phyloP scores from a whole-genome alignment of 1,140 invertebrate species.

The Euura lappo region DNA sequence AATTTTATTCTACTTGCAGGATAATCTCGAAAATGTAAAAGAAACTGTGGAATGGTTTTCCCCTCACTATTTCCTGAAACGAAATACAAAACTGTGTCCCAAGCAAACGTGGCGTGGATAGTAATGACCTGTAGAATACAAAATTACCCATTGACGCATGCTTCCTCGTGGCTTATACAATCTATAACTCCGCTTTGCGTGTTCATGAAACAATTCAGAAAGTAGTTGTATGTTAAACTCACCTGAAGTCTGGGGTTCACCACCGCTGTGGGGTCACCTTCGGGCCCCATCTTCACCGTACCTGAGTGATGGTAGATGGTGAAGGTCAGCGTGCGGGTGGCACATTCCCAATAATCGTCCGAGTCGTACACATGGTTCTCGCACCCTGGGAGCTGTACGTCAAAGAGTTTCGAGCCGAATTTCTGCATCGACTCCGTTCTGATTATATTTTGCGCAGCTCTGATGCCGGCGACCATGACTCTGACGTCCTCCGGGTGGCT shows the following conservation, averaged over 20 bases:
- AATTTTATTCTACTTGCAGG: no score
- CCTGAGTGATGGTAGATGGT: conserved; percentile 59
- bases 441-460: conserved; percentile 64
- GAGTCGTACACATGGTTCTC: conserved; percentile 66
- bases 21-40: no score
- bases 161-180: no score
- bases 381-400: conserved; percentile 69
- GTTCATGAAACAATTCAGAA: not conserved
- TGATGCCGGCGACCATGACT: conserved; percentile 69
- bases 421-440: conserved; percentile 55
- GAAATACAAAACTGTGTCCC: no score
- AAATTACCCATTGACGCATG: no score
- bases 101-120: no score
- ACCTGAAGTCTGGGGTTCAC: conserved; percentile 62
- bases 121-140: no score
- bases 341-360: conserved; percentile 64
- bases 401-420: conserved; percentile 64
- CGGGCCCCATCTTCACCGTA: conserved; percentile 60
- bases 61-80: no score
- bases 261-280: conserved; percentile 60
- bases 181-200: no score
- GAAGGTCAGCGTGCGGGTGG: conserved; percentile 49
- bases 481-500: conserved; percentile 69
- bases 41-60: no score
- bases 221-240: not conserved